These are phyloP conservation scores for Apotomis turbidana DNA, from an alignment of 2,888 invertebrate genomes.

Conservation along the genomic window DNA sequence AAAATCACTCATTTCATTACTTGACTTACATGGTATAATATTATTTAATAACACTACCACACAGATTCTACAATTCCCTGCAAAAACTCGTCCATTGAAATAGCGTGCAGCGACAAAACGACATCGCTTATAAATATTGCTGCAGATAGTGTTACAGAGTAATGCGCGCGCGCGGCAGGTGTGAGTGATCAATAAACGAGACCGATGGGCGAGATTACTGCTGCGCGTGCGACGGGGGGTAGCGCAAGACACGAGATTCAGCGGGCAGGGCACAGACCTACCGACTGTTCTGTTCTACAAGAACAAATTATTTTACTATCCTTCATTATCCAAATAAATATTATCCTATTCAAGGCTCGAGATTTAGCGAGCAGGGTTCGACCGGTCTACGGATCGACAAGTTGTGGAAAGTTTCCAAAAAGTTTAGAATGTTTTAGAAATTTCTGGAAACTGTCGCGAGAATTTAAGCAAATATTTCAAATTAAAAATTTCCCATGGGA, in stretches of 20 bases:
- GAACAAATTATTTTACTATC: too few species aligned
- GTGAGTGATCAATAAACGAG: conserved; percentile 75
- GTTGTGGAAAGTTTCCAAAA: too few species aligned
- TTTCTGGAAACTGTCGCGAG: too few species aligned
- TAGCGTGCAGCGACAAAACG: conserved; percentile 10
- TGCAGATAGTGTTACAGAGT: conserved; percentile 55
- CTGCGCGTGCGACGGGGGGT: conserved; percentile 61
- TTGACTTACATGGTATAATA: too few species aligned
- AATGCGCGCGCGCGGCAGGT: conserved; percentile 62
- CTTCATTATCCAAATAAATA: too few species aligned
- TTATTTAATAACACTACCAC: too few species aligned
- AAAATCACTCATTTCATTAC: too few species aligned
- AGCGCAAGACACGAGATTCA: conserved; percentile 17
- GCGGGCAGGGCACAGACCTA: neutral
- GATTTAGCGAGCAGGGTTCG: neutral
- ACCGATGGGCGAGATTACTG: conserved; percentile 69
- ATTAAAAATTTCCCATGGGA: too few species aligned
- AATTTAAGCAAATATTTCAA: too few species aligned
- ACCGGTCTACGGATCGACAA: too few species aligned
- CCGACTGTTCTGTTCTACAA: too few species aligned
- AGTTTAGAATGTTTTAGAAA: too few species aligned
- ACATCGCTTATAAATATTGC: conserved; percentile 31
- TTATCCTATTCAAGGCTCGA: neutral
- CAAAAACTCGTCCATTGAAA: neutral
- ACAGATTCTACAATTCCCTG: neutral